Base-by-base conservation (phyloP, 2,797 vertebrate genomes). In the Octomys mimax region DNA sequence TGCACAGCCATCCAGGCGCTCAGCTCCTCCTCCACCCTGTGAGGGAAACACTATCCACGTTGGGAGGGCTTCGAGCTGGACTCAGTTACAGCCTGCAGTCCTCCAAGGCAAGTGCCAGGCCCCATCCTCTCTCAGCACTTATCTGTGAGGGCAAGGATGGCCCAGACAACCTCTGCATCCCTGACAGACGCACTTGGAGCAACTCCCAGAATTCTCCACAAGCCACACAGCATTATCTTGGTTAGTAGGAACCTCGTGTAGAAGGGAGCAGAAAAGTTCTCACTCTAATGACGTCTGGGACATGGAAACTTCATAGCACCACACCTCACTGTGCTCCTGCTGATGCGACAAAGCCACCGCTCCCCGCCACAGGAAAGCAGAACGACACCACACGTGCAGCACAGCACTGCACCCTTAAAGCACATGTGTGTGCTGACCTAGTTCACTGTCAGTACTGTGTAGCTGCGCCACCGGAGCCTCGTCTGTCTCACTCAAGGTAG, bases 371-470 rank as follows among this genome's bases (percentile, higher is more conserved):
- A 42, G 28, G n/a, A 42, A 52, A 39, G 19, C 19, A n/a, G 18
- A n/a, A 24, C 39, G 12, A 26, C 54, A 68, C 9, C 57, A 6
- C 28, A 46, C 3, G 0, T 13, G 8, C 16, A 62, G 9, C 5
- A 5, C 13, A 21, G 16, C 11, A 5, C 11, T 1, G 0, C 4
- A 18, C 39, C 36, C 31, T 26, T 66, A 22, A 12, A 57, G 10
- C 75, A 26, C 33, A 21, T 59, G 3, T 22, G 24, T 4, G 13
- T 13, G 5, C 57, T 8, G 8, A 10, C n/a, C 26, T 18, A 24
- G 36, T n/a, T 33, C 42, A 54, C 46, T 64, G n/a, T 54, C 54
- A 57, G 24, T 22, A 5, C 22, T 26, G 2, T 42, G 31, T 14
- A 7, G 22, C 42, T 26, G 24, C 16, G 1, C 28, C 39, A 11